Evolutionary conservation across 2,797 vertebrate species (phyloP).

Genomic region (Pseudotriccus pelzelni): DNA sequence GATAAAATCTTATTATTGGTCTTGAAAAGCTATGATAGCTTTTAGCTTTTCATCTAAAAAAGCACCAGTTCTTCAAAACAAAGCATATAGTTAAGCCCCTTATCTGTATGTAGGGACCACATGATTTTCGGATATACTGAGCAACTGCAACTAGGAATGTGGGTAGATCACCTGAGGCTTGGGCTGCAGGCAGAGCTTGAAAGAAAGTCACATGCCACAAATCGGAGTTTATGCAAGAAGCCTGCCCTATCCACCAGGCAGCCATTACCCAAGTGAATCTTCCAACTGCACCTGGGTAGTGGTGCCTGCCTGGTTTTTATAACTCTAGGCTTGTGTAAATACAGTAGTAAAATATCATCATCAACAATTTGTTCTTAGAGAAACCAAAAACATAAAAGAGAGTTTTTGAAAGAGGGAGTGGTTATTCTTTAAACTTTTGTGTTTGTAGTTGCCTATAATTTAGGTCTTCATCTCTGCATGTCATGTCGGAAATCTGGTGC

Average conservation of each 20-base stretch:
- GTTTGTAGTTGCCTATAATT: conserved; percentile 48
- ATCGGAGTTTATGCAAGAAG: background rate
- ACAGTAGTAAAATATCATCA: background rate
- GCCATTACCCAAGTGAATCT: background rate
- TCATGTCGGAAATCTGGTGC: background rate
- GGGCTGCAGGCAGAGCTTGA: background rate
- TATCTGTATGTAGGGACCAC: background rate
- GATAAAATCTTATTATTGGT: background rate
- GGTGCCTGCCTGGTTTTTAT: background rate
- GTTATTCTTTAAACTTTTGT: background rate
- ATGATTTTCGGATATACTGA: background rate
- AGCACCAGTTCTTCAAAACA: background rate
- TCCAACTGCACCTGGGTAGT: background rate
- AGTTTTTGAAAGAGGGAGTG: conserved; percentile 3
- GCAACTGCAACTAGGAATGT: background rate
- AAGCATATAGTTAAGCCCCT: background rate
- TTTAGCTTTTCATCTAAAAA: background rate
- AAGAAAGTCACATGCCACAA: background rate
- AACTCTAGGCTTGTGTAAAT: background rate
- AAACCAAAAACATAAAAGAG: conserved; percentile 31
- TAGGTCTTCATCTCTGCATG: background rate
- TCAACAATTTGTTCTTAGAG: conserved; percentile 1
- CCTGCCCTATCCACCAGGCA: background rate
- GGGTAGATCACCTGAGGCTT: background rate
- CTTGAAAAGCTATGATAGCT: background rate